Evolutionary conservation across 2,888 invertebrate species (phyloP).

Genomic region (Mimas tiliae): DNA sequence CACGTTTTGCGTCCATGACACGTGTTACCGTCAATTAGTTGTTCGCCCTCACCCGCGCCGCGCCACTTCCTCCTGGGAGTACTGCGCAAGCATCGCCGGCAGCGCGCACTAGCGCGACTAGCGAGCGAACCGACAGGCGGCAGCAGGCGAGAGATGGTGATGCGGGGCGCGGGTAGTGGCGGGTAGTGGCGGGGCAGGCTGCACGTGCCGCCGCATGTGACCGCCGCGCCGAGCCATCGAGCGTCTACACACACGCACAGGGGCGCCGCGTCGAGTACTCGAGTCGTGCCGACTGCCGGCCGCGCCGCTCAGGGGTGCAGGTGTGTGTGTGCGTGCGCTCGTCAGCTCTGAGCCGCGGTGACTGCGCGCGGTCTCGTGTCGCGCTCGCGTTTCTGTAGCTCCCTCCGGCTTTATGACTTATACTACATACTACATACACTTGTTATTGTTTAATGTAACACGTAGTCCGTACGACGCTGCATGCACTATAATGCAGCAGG

Average conservation of each 20-base stretch:
- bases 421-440: too few relatives aligned
- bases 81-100: background rate
- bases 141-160: background rate
- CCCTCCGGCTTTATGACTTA: background rate
- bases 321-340: background rate
- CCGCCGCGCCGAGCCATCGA: background rate
- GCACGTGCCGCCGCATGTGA: conserved; percentile 23
- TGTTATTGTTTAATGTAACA: too few relatives aligned
- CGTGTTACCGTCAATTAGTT: too few relatives aligned
- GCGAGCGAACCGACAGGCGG: background rate
- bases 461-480: too few relatives aligned
- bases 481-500: too few relatives aligned
- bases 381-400: background rate
- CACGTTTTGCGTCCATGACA: too few relatives aligned
- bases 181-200: background rate
- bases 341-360: background rate
- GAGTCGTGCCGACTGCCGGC: too few relatives aligned
- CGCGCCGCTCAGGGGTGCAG: too few relatives aligned
- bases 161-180: too few relatives aligned
- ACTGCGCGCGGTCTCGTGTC: background rate
- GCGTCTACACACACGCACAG: background rate
- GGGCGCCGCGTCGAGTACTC: too few relatives aligned
- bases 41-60: background rate
- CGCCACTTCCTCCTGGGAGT: background rate
- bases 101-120: background rate